A percentile compares a stretch with the other conserved stretches of the same genome.
Evolutionary conservation across 2,113 vertebrate species (phyloP).

Genomic region (Plecotus auritus): DNA sequence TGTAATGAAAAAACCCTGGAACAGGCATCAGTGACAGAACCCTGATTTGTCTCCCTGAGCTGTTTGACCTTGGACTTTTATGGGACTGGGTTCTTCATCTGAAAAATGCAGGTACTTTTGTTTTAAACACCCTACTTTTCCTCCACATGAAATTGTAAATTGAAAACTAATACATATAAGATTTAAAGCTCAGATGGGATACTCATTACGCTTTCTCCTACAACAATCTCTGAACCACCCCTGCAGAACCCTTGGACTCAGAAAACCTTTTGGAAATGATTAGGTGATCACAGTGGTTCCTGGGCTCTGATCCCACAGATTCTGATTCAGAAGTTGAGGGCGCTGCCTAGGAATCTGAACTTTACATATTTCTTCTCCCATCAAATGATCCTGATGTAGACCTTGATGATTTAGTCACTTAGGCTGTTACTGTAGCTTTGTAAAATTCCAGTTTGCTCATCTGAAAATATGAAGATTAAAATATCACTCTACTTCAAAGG

Average conservation of each 20-base stretch:
- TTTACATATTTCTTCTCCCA: neutral
- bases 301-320: neutral
- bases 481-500: slow-evolving; percentile 12
- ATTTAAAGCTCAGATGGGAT: neutral
- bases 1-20: neutral
- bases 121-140: neutral
- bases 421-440: neutral
- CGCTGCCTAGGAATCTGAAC: neutral
- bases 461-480: slow-evolving; percentile 26
- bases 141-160: neutral
- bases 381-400: neutral
- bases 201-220: neutral
- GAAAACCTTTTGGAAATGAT: neutral
- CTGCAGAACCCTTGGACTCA: neutral
- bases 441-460: neutral
- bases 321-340: neutral
- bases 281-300: neutral
- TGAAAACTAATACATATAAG: neutral
- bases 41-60: neutral
- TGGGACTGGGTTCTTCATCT: neutral
- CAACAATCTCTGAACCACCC: neutral
- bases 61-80: neutral
- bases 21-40: neutral
- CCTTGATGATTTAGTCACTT: neutral
- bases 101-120: neutral